Conservation (phyloP, 2,888 invertebrate species). For the Fragum fragum region DNA sequence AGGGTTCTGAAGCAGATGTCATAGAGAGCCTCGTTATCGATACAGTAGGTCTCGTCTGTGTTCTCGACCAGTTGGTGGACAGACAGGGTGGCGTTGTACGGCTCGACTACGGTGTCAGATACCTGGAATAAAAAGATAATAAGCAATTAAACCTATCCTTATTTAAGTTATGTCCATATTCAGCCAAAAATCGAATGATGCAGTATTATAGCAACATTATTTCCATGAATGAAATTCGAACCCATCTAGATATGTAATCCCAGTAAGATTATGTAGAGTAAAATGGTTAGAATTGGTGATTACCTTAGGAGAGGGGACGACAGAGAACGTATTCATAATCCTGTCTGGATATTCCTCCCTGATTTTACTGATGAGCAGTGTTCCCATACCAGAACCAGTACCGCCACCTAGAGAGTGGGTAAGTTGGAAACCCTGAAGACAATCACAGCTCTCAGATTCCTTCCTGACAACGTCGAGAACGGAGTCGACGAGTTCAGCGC, state of each 20-base stretch:
- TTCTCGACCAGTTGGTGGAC: conserved; percentile 91
- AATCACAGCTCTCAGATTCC: conserved; percentile 83
- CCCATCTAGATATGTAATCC: too few species aligned
- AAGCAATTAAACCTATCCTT: too few species aligned
- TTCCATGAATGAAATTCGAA: too few species aligned
- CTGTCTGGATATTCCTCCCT: conserved; percentile 90
- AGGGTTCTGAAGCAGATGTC: conserved; percentile 96
- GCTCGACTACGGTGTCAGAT: conserved; percentile 91
- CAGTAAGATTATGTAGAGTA: not conserved
- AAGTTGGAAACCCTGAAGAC: conserved; percentile 85
- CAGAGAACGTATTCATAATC: conserved; percentile 97
- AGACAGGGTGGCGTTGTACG: conserved; percentile 95
- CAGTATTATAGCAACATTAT: too few species aligned
- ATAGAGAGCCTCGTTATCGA: conserved; percentile 96
- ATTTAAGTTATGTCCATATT: too few species aligned
- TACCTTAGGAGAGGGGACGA: conserved; percentile 95
- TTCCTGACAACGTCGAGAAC: conserved; percentile 84
- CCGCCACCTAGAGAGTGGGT: conserved; percentile 93
- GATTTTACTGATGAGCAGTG: conserved; percentile 97
- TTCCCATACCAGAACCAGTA: conserved; percentile 96
- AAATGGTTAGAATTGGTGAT: too few species aligned
- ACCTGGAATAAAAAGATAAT: conserved; percentile 87
- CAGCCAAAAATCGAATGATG: too few species aligned
- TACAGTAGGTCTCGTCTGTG: conserved; percentile 96
- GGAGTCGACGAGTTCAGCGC: conserved; percentile 89